A percentile compares a stretch with the other conserved stretches of the same genome.
phyloP scores from a whole-genome alignment of 35 echinoderm and acorn worm genomes.

The Stichopus chloronotus region DNA sequence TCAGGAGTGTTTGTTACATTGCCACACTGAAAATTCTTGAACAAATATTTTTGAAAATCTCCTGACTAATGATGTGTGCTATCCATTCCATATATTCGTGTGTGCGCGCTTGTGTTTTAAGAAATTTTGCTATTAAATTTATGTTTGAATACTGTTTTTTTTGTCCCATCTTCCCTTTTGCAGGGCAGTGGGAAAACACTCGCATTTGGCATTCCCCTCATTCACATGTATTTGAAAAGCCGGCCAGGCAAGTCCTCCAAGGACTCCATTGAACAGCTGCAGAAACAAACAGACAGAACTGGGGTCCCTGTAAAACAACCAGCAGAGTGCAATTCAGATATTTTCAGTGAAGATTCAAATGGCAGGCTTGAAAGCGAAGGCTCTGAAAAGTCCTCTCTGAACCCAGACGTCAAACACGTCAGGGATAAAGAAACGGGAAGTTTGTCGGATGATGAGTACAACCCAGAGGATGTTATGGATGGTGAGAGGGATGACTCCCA shows the following conservation, averaged over 20 bases:
- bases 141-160: no score
- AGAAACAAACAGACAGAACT: background rate
- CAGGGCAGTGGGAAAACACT: constrained; percentile 97
- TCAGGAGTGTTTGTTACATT: no score
- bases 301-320: background rate
- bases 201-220: constrained; percentile 90
- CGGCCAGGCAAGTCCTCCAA: background rate
- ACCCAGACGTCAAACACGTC: background rate
- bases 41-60: no score
- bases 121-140: no score
- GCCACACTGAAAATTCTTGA: no score
- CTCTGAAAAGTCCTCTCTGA: background rate
- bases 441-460: constrained; percentile 57
- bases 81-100: no score
- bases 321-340: background rate
- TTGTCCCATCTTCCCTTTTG: background rate
- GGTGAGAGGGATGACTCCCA: background rate
- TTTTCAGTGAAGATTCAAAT: no score
- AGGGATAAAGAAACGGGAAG: background rate
- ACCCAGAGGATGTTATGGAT: constrained; percentile 16
- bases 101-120: no score
- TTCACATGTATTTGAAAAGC: constrained; percentile 13
- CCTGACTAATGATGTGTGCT: no score
- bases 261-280: background rate
- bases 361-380: background rate